These are phyloP conservation scores for Dynastes grantii DNA, from an alignment of 2,888 invertebrate species.

Conservation along the genomic window DNA sequence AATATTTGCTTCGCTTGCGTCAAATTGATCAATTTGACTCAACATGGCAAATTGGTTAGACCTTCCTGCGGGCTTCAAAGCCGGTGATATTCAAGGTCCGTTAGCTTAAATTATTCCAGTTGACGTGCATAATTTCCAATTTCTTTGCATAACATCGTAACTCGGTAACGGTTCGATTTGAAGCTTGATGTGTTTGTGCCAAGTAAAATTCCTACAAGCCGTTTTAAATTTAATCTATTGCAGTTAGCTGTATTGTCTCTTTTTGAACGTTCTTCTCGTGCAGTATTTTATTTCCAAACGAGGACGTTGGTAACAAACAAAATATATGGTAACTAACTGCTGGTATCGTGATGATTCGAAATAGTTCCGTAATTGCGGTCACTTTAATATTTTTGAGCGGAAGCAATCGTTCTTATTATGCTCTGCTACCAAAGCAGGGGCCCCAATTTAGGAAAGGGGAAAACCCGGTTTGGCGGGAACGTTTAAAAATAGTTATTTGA, in stretches of 20 bases:
- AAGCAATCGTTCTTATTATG: too few species aligned
- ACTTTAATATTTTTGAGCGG: neutral
- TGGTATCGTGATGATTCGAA: neutral
- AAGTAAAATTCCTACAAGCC: neutral
- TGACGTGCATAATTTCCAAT: slow-evolving; percentile 17
- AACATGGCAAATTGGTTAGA: slow-evolving; percentile 35
- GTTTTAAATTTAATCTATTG: neutral
- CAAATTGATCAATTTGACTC: slow-evolving; percentile 33
- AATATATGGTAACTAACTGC: neutral
- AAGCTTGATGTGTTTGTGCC: neutral
- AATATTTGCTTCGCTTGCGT: slow-evolving; percentile 14
- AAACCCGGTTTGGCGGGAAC: too few species aligned
- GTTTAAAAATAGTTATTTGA: too few species aligned
- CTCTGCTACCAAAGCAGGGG: too few species aligned
- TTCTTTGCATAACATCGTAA: slow-evolving; percentile 10
- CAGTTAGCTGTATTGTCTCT: neutral
- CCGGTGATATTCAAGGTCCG: slow-evolving; percentile 35
- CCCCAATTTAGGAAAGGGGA: too few species aligned
- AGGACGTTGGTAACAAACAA: neutral
- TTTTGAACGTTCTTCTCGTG: neutral
- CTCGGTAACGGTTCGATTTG: neutral
- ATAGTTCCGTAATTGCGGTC: neutral
- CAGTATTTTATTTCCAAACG: neutral
- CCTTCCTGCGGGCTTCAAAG: slow-evolving; percentile 36
- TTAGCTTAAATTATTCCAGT: slow-evolving; percentile 22